phyloP scores from a whole-genome alignment of 2,888 invertebrate genomes.

The Pollenia amentaria region DNA sequence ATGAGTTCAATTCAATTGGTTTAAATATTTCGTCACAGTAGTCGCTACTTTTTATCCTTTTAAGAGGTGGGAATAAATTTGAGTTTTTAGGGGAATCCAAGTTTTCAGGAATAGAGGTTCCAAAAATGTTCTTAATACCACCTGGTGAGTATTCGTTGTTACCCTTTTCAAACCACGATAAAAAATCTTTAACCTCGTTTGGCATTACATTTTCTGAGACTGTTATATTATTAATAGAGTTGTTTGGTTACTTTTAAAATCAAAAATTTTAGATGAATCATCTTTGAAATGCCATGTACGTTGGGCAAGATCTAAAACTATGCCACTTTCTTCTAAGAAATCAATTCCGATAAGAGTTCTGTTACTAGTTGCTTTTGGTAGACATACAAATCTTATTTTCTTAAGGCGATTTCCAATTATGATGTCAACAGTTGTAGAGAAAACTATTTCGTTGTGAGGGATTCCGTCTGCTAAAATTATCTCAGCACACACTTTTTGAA shows the following conservation, averaged over 20 bases:
- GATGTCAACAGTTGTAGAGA: constrained; percentile 31
- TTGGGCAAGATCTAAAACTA: no score
- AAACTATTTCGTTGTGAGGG: constrained; percentile 34
- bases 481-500: neutral
- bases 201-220: neutral
- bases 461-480: neutral
- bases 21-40: neutral
- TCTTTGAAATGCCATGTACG: neutral
- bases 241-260: neutral
- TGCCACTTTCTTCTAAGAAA: no score
- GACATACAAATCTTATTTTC: constrained; percentile 36
- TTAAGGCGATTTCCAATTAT: constrained; percentile 40
- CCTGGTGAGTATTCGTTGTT: constrained; percentile 27
- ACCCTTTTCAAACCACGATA: constrained; percentile 32
- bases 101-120: neutral
- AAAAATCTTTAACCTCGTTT: constrained; percentile 11
- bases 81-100: neutral
- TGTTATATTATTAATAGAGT: neutral
- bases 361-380: constrained; percentile 42
- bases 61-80: no score
- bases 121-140: constrained; percentile 13
- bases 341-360: constrained; percentile 16
- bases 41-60: neutral
- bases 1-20: constrained; percentile 11
- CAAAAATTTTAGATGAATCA: neutral